Evolutionary conservation across 2,797 vertebrate species (phyloP), one percentile per base, ranked within the genome.

Genomic region (Acrocephalus scirpaceus): DNA sequence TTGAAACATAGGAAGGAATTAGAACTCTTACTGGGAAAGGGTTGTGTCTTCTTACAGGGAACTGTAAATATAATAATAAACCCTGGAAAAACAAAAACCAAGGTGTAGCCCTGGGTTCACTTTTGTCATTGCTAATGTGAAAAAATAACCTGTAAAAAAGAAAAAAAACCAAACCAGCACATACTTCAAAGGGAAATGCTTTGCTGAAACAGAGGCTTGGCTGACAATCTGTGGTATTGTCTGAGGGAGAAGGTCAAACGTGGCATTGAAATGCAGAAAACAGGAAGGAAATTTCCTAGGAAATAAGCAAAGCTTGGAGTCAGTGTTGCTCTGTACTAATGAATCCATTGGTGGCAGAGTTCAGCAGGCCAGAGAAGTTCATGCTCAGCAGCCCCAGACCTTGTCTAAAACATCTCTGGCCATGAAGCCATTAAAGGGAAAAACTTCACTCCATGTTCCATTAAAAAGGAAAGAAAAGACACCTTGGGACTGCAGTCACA

Each of bases 11-110:
- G 87, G 80, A 83, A 93, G 80, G 54, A 91, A 71, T 91, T 94
- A 93, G 86, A 91, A 83, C 88, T 87, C 94, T 96, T 92, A 93
- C 20, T 66, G 90, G 87, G 61, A 51, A 66, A 93, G 78, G 80
- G 53, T 94, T 94, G 86, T 93, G 58, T 96, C 93, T 96, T 92
- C 90, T 95, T 95, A 97, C 94, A 96, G 94, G 94, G 96, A 96
- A 93, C 66, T 97, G 96, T 97, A 97, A 93, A 97, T 94, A 94
- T 79, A 91, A 88, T 92, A 94, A 92, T 91, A 84, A 95, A 70
- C 77, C 64, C 93, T 74, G 76, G 82, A 92, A 92, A 92, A 88
- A 69, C 89, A 85, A 88, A 88, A 88, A 85, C 27, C 78, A 88
- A 92, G 93, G 82, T 48, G 94, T 92, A 86, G 89, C 73, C 78